Conservation (phyloP, 2,888 invertebrate genomes). For the Mesochorus sp. region DNA sequence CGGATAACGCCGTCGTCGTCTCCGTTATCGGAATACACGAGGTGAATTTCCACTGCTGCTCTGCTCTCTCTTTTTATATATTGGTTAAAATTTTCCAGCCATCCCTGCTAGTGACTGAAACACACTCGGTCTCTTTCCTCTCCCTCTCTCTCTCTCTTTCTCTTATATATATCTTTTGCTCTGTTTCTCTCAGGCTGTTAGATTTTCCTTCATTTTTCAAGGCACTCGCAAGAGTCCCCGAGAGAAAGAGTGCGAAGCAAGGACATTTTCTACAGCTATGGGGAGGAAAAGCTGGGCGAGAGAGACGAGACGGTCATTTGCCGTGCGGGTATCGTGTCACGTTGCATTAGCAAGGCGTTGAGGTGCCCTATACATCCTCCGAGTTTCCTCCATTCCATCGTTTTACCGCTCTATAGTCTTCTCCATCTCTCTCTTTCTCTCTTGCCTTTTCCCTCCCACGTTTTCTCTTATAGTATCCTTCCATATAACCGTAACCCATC, state of each 20-base stretch:
- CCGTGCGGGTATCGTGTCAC: slow-evolving; percentile 74
- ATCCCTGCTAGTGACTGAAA: slow-evolving; percentile 19
- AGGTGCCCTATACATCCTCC: slow-evolving; percentile 69
- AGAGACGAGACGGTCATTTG: slow-evolving; percentile 59
- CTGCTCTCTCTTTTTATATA: slow-evolving; percentile 30
- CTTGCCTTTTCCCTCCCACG: slow-evolving; percentile 54
- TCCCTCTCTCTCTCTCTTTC: slow-evolving; percentile 49
- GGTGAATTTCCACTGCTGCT: slow-evolving; percentile 52
- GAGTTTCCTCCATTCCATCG: slow-evolving; percentile 66
- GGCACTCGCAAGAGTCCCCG: slow-evolving; percentile 31
- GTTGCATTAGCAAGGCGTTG: slow-evolving; percentile 76
- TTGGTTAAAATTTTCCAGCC: slow-evolving; percentile 52
- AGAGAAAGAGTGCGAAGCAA: slow-evolving; percentile 52
- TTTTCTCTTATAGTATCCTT: slow-evolving; percentile 57
- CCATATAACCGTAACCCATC: slow-evolving; percentile 49
- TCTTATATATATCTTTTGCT: slow-evolving; percentile 50
- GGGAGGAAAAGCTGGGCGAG: slow-evolving; percentile 30
- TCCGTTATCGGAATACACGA: slow-evolving; percentile 53
- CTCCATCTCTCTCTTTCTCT: slow-evolving; percentile 57
- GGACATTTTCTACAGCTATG: slow-evolving; percentile 51
- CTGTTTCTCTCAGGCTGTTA: slow-evolving; percentile 36
- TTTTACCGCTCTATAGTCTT: slow-evolving; percentile 53
- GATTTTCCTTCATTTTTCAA: slow-evolving; percentile 57
- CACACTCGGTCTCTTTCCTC: slow-evolving; percentile 46
- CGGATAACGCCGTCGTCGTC: slow-evolving; percentile 51